Conservation (phyloP, 1,140 invertebrate genomes). For the Eurosta solidaginis region DNA sequence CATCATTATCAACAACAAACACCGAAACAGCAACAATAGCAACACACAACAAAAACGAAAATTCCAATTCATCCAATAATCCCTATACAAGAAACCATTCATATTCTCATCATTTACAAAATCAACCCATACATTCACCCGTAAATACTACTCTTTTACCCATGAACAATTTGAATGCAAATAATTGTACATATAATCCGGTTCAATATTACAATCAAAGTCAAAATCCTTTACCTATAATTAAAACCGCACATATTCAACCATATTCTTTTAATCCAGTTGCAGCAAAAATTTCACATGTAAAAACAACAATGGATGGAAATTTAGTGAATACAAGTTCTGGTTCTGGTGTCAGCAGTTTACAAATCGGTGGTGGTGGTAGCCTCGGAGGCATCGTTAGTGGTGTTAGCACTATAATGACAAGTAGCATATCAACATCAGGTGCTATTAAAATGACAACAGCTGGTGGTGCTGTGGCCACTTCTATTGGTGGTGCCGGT, state of each 20-base stretch:
- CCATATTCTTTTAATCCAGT: conserved; percentile 49
- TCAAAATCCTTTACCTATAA: background rate
- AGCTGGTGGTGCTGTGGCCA: conserved; percentile 40
- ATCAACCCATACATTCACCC: conserved; percentile 10
- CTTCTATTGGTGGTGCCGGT: conserved; percentile 42
- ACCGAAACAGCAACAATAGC: conserved; percentile 30
- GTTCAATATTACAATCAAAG: background rate
- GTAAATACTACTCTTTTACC: conserved; percentile 4
- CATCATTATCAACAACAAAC: conserved; percentile 1
- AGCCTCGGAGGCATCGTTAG: conserved; percentile 34
- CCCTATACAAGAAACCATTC: conserved; percentile 33
- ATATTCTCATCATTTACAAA: conserved; percentile 17
- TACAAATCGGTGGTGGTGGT: conserved; percentile 7
- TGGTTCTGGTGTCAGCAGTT: background rate
- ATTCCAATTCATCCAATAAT: background rate
- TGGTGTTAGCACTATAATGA: conserved; percentile 41
- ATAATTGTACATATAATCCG: background rate
- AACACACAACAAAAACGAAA: background rate
- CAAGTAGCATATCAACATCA: conserved; percentile 41
- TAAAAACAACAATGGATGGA: conserved; percentile 44
- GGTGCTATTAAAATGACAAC: conserved; percentile 52
- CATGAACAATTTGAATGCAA: background rate
- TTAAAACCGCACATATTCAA: conserved; percentile 43
- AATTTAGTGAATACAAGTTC: background rate
- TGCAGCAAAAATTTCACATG: conserved; percentile 55